phyloP scores from a whole-genome alignment of 2,888 invertebrate genomes.

The Macrosiphum euphorbiae region DNA sequence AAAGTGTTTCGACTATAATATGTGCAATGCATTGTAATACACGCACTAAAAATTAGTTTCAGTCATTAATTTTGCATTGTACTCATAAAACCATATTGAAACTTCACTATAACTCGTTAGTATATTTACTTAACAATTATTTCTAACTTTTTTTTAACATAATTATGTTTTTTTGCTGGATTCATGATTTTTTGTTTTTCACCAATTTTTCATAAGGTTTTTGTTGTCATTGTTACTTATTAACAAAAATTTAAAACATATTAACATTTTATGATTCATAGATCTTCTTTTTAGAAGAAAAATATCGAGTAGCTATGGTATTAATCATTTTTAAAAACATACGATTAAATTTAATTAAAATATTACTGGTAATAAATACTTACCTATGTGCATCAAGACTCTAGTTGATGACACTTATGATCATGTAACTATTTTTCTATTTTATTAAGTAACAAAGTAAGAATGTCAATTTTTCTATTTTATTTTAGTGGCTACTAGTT shows the following conservation, averaged over 20 bases:
- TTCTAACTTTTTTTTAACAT: neutral
- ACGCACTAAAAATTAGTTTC: slow-evolving; percentile 11
- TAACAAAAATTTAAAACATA: too few relatives aligned
- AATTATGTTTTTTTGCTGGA: too few relatives aligned
- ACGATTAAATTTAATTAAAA: neutral
- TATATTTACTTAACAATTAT: neutral
- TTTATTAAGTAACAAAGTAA: slow-evolving; percentile 15
- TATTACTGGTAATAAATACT: neutral
- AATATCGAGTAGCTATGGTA: neutral
- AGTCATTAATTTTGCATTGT: neutral
- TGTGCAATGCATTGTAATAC: neutral
- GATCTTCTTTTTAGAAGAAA: too few relatives aligned
- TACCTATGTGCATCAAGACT: neutral
- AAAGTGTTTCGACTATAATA: neutral
- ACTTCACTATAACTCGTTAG: neutral
- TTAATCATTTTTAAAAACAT: neutral
- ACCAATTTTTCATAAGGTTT: too few relatives aligned
- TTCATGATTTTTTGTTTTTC: too few relatives aligned
- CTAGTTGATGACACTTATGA: neutral
- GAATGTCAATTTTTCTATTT: slow-evolving; percentile 24
- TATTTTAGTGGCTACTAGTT: neutral
- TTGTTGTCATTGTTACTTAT: too few relatives aligned
- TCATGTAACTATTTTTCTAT: slow-evolving; percentile 1
- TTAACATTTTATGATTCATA: too few relatives aligned
- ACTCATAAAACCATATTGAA: neutral